These are phyloP conservation scores for Paracentrotus lividus DNA, from an alignment of 53 echinoderm and acorn worm genomes.

Conservation along the genomic window DNA sequence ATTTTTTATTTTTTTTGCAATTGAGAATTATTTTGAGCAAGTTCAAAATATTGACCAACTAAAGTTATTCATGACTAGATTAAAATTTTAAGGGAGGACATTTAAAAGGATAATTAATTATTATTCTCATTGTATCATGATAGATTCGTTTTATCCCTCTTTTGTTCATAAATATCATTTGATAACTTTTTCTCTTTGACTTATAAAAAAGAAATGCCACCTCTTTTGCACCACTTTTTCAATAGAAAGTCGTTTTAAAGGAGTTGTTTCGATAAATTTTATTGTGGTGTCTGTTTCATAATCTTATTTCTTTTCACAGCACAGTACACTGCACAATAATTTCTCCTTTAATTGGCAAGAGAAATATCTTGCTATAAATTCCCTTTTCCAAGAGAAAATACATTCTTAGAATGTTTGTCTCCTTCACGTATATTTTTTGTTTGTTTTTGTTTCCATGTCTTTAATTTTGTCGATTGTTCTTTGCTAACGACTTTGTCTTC, in stretches of 20 bases:
- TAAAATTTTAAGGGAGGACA: too few relatives aligned
- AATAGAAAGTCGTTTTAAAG: not conserved
- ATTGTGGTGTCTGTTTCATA: too few relatives aligned
- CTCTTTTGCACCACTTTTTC: not conserved
- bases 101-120: too few relatives aligned
- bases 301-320: not conserved
- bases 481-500: slow-evolving; percentile 68
- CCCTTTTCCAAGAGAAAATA: not conserved
- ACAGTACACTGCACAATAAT: not conserved
- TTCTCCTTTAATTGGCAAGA: not conserved
- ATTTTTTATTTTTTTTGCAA: too few relatives aligned
- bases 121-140: too few relatives aligned
- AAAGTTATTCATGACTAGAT: too few relatives aligned
- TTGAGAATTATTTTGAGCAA: too few relatives aligned
- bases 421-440: not conserved
- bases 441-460: slow-evolving; percentile 50
- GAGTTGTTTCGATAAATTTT: not conserved
- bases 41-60: too few relatives aligned
- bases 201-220: too few relatives aligned
- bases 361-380: not conserved
- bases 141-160: too few relatives aligned
- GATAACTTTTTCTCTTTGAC: too few relatives aligned
- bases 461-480: slow-evolving; percentile 59
- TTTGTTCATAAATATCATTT: too few relatives aligned
- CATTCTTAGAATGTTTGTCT: not conserved